Base-by-base conservation (phyloP, 1,140 invertebrate species). In the Dendrolimus kikuchii region DNA sequence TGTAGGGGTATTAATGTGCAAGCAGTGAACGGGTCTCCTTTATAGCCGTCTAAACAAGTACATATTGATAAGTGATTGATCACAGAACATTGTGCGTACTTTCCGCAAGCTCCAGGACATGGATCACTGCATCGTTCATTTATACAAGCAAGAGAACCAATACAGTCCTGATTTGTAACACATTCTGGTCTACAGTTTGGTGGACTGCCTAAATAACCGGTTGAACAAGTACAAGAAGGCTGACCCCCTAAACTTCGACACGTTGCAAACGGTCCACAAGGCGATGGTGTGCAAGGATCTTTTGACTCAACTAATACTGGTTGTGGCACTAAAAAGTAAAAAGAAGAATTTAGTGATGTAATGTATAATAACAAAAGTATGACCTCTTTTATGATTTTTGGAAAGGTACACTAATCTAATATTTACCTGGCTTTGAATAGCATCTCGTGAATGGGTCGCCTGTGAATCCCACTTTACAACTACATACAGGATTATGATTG, bases 131-230 rank as follows among this genome's bases (percentile, higher is more conserved):
- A 93, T 79, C 90, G 91, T 66, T 92, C 87, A 64, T 89, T 89
- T 8, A 90, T 89, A 65, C 92, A 93, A 37, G 91, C 90, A 52
- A 89, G 74, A 53, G 90, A 90, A 64, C 89, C 89, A 4, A 88
- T 60, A 73, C 92, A 92, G 61, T 92, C 92, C 54, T 90, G 88
- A 74, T 92, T 92, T 41, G 90, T 89, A 4, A 89, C 84, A 80
- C 92, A 93, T 83, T 93, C 92, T 8, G 91, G 91, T 59, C 90
- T 77, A 67, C 92, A 92, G 60, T 89, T 90, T 46, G 91, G 91
- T 54, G 92, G 91, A 63, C 87, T 90, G 51, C 92, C 92, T 51
- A 90, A 88, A 65, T 91, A 92, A 46, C 87, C 88, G 10, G 74
- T 52, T 46, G 88, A 71, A 76, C 92, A 93, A 39, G 88, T 88